Conservation (phyloP, 2,113 vertebrate species). For the Phodopus roborovskii region DNA sequence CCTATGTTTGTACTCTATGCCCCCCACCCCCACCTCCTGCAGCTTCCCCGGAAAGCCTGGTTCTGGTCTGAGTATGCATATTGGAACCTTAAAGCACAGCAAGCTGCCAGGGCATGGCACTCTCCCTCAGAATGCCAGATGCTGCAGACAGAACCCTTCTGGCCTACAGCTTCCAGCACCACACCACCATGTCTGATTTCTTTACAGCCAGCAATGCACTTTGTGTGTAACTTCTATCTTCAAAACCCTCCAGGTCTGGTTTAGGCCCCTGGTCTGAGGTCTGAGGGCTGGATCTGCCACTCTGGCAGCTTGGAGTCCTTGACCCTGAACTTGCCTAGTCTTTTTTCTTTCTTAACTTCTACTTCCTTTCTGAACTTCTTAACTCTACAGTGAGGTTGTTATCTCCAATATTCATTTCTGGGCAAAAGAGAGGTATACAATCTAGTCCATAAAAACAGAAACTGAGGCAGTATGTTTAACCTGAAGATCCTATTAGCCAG, state of each 20-base stretch:
- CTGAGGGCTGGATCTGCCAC: neutral
- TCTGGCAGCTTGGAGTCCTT: neutral
- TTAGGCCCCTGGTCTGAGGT: neutral
- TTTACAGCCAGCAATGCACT: neutral
- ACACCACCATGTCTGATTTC: neutral
- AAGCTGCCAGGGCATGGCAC: neutral
- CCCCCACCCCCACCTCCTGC: too few relatives aligned
- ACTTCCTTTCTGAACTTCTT: neutral
- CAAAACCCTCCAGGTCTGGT: neutral
- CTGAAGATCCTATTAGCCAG: fast-evolving
- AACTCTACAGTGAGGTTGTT: neutral
- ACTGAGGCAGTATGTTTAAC: neutral
- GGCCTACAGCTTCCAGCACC: neutral
- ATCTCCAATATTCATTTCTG: neutral
- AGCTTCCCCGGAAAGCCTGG: neutral
- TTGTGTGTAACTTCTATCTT: fast-evolving
- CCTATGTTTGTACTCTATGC: neutral
- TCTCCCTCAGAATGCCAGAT: neutral
- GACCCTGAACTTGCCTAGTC: too few relatives aligned
- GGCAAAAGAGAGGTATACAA: neutral
- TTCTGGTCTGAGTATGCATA: neutral
- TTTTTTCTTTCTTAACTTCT: neutral
- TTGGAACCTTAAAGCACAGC: neutral
- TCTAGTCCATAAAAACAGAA: neutral
- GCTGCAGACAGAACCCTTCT: neutral